Evolutionary conservation across 2,113 vertebrate genomes (phyloP).

Genomic region (Corythaeola cristata): DNA sequence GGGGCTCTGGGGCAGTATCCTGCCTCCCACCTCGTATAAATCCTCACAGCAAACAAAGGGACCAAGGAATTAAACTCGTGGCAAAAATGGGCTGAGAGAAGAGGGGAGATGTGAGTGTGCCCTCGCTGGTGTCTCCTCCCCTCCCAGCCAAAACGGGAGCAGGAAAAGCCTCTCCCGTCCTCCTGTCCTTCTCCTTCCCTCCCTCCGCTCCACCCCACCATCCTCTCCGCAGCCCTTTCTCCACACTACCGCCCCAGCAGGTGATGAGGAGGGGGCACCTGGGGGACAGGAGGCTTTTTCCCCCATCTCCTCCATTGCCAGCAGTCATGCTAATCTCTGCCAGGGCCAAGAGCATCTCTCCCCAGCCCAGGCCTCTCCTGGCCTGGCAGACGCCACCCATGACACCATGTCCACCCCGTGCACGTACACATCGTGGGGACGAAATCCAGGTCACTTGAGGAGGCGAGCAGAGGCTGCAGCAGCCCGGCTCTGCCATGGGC

Average conservation of each 20-base stretch:
- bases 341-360: not conserved
- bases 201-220: not conserved
- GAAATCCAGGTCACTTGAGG: not conserved
- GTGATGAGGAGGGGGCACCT: not conserved
- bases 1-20: not conserved
- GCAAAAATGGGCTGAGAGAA: not conserved
- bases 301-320: not conserved
- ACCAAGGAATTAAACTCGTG: not conserved
- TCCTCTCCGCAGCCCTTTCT: not conserved
- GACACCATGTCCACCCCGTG: fast-evolving
- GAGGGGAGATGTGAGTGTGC: not conserved
- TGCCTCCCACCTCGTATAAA: not conserved
- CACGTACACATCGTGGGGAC: not conserved
- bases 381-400: not conserved
- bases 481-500: not conserved
- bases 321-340: not conserved
- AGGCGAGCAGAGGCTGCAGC: not conserved
- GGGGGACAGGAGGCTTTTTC: not conserved
- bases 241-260: not conserved
- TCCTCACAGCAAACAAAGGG: constrained; percentile 11
- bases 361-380: not conserved
- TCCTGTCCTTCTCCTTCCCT: not conserved
- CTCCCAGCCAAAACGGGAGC: not conserved
- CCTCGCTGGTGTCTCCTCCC: not conserved
- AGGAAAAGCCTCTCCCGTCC: not conserved